phyloP scores from a whole-genome alignment of 2,888 invertebrate species.

The Drosophila anceps region DNA sequence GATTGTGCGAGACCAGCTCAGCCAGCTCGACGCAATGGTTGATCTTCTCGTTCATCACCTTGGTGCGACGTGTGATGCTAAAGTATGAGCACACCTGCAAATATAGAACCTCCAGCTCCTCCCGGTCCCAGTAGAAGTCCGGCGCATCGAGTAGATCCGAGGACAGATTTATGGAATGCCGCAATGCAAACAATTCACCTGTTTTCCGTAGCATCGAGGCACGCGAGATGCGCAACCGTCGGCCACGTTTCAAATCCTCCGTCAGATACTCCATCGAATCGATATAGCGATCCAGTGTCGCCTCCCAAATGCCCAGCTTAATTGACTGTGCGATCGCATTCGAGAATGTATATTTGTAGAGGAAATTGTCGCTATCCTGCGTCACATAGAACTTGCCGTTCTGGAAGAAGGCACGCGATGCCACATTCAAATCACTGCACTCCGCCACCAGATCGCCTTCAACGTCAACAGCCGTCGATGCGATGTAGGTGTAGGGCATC shows the following conservation, averaged over 20 bases:
- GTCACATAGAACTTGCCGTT: slow-evolving; percentile 84
- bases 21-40: slow-evolving; percentile 97
- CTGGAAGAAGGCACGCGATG: slow-evolving; percentile 82
- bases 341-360: slow-evolving; percentile 97
- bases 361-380: slow-evolving; percentile 87
- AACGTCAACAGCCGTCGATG: slow-evolving; percentile 74
- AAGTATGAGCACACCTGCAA: slow-evolving; percentile 93
- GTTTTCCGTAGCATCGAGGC: slow-evolving; percentile 90
- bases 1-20: slow-evolving; percentile 94
- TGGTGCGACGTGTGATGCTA: slow-evolving; percentile 93
- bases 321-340: slow-evolving; percentile 97
- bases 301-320: slow-evolving; percentile 97
- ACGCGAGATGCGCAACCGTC: slow-evolving; percentile 88
- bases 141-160: slow-evolving; percentile 97
- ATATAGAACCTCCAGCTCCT: slow-evolving; percentile 94
- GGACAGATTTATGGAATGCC: slow-evolving; percentile 96
- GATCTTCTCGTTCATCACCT: slow-evolving; percentile 98
- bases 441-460: slow-evolving; percentile 84
- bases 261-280: slow-evolving; percentile 93
- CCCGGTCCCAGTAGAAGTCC: slow-evolving; percentile 99
- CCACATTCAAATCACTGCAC: slow-evolving; percentile 77
- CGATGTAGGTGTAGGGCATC: slow-evolving; percentile 91
- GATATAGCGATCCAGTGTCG: slow-evolving; percentile 92
- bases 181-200: slow-evolving; percentile 94
- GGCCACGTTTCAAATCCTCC: slow-evolving; percentile 91